Base-by-base conservation (phyloP, 2,797 vertebrate species). In the Loriculus beryllinus region DNA sequence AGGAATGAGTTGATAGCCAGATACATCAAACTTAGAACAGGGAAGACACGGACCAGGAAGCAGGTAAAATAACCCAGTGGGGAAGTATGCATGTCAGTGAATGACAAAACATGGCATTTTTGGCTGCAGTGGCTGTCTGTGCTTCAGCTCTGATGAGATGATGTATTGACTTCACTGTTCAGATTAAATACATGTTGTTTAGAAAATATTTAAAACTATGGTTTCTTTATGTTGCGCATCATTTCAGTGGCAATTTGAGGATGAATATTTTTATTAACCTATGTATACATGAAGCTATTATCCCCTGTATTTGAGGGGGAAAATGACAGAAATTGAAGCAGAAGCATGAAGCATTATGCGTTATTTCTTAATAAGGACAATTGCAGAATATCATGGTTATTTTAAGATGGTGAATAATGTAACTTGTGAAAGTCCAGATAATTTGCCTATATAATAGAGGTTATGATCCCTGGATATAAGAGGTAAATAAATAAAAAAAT, bases 1-100 rank as follows among this genome's bases (percentile, higher is more conserved):
- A 99, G 99, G 95, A 99, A 99, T 98, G 99, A 99, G 98, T 98
- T 99, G 97, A 99, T 99, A 98, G 99, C 99, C 96, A 98, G 99
- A 98, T 99, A 99, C 98, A 99, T 99, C 98, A 99, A 99, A 97
- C 98, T 99, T 93, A 98, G 99, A 95, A 99, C 99, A 21, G 99
- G 99, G 83, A 99, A 99, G 98, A 99, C 99, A 95, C 99, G 99
- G 98, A 99, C 99, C 97, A 98, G 99, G 96, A 99, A 99, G 97
- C 99, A 99, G 99, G 99, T 99, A 99, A 98, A 98, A 97, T 83
- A 76, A 89, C 81, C 82, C 87, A 42, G 88, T 89, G 93, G 90
- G 84, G 91, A 96, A 69, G 64, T 92, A 86, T 97, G 96, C 97
- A 98, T 98, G 98, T 96, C 93, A 94, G 35, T 57, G 88, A 97